phyloP scores from a whole-genome alignment of 2,888 invertebrate genomes.

The Eupithecia tripunctaria region DNA sequence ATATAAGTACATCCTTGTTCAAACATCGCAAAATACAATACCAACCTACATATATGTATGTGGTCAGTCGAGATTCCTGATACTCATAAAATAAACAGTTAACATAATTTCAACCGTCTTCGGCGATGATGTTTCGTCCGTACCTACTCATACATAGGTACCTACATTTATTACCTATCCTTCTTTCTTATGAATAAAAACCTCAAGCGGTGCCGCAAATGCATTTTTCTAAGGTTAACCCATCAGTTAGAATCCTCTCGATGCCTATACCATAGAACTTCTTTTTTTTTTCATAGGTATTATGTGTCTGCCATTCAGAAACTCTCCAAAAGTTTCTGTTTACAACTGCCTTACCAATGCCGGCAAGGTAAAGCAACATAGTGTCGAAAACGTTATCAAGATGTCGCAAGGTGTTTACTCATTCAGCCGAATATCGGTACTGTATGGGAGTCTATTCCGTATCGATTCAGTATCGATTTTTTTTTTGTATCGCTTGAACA shows the following conservation, averaged over 20 bases:
- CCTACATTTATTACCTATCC: too few species aligned
- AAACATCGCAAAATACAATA: constrained; percentile 3
- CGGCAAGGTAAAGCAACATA: not conserved
- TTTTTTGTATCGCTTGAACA: not conserved
- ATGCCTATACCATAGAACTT: too few species aligned
- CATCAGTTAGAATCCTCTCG: too few species aligned
- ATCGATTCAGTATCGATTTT: not conserved
- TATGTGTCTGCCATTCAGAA: not conserved
- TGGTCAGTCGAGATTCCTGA: constrained; percentile 1
- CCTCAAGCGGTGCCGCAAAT: not conserved
- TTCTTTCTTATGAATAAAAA: not conserved
- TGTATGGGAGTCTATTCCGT: not conserved
- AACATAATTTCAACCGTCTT: not conserved
- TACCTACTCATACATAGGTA: too few species aligned
- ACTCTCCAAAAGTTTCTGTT: not conserved
- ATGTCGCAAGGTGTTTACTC: constrained; percentile 8
- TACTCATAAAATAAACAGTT: not conserved
- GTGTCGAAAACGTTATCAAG: constrained; percentile 4
- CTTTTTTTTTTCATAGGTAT: too few species aligned
- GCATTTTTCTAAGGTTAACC: not conserved
- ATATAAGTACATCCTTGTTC: not conserved
- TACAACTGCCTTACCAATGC: not conserved
- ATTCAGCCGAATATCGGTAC: not conserved
- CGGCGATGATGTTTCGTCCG: not conserved
- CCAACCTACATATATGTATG: not conserved